These are phyloP conservation scores for Pristionchus maxplancki DNA, from an alignment of 2,888 invertebrate species.

Conservation along the genomic window DNA sequence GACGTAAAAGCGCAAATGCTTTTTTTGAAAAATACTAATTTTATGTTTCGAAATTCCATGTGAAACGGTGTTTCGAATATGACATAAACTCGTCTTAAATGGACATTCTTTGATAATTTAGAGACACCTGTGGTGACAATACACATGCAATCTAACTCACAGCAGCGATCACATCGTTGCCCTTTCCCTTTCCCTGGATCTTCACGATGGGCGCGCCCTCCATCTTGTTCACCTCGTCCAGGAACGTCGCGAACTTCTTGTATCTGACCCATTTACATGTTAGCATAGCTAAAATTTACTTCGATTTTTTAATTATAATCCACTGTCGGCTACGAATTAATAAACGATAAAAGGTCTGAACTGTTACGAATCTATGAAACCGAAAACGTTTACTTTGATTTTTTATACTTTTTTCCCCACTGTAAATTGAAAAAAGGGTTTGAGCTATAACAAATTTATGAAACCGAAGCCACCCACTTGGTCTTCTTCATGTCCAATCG, in stretches of 20 bases:
- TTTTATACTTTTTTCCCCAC: background rate
- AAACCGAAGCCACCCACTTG: conserved; percentile 53
- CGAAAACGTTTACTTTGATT: background rate
- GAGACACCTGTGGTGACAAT: too few species aligned
- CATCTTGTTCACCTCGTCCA: conserved; percentile 62
- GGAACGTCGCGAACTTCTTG: conserved; percentile 74
- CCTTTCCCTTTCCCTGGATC: conserved; percentile 68
- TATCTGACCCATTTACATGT: conserved; percentile 54
- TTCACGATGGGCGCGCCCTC: conserved; percentile 59
- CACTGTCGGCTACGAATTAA: too few species aligned
- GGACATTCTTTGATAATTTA: too few species aligned
- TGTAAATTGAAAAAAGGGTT: background rate
- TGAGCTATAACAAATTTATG: background rate
- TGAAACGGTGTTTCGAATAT: too few species aligned
- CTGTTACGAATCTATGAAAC: too few species aligned
- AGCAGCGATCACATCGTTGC: conserved; percentile 70
- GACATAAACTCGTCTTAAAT: too few species aligned
- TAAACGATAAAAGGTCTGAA: too few species aligned
- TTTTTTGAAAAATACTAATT: too few species aligned
- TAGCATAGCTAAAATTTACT: too few species aligned
- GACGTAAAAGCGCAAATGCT: too few species aligned
- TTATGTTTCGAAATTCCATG: too few species aligned
- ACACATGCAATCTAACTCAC: too few species aligned
- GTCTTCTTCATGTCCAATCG: conserved; percentile 75
- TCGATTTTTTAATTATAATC: background rate